Percentiles rank a stretch among this genome's conserved stretches.
These are phyloP conservation scores for Latrodectus hesperus DNA, from an alignment of 2,888 invertebrate genomes.

Conservation along the genomic window DNA sequence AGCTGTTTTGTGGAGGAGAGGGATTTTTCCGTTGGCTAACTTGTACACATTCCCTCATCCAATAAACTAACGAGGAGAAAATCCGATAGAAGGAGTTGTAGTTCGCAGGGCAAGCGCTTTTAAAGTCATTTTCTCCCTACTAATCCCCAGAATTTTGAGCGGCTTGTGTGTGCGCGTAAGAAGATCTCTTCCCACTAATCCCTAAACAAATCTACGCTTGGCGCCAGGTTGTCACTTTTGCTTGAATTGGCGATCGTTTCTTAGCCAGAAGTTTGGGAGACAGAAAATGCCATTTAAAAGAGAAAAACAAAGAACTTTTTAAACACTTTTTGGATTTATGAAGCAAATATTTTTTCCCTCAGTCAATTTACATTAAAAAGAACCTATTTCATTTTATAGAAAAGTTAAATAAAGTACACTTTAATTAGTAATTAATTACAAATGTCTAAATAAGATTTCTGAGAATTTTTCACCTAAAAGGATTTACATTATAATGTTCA, in stretches of 20 bases:
- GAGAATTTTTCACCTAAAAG: no score
- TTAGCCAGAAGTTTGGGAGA: not conserved
- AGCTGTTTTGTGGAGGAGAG: no score
- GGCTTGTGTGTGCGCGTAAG: slow-evolving; percentile 27
- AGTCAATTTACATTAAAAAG: no score
- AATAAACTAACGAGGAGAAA: slow-evolving; percentile 36
- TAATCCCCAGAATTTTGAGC: slow-evolving; percentile 60
- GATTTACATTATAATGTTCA: no score
- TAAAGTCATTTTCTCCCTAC: slow-evolving; percentile 59
- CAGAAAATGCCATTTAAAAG: not conserved
- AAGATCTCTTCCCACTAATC: slow-evolving; percentile 38
- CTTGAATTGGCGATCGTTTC: not conserved
- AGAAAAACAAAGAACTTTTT: no score
- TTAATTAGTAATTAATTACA: no score
- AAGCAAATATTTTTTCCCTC: no score
- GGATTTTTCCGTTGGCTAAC: not conserved
- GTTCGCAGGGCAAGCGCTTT: slow-evolving; percentile 36
- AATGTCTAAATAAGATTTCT: no score
- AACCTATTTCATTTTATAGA: no score
- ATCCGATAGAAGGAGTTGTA: slow-evolving; percentile 4
- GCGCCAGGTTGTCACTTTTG: slow-evolving; percentile 22
- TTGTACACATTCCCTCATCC: not conserved
- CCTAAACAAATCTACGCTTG: slow-evolving; percentile 52
- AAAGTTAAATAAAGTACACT: no score
- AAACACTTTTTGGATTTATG: no score